These are phyloP conservation scores for Aleiodes testaceus DNA, from an alignment of 2,888 invertebrate genomes.

Conservation along the genomic window DNA sequence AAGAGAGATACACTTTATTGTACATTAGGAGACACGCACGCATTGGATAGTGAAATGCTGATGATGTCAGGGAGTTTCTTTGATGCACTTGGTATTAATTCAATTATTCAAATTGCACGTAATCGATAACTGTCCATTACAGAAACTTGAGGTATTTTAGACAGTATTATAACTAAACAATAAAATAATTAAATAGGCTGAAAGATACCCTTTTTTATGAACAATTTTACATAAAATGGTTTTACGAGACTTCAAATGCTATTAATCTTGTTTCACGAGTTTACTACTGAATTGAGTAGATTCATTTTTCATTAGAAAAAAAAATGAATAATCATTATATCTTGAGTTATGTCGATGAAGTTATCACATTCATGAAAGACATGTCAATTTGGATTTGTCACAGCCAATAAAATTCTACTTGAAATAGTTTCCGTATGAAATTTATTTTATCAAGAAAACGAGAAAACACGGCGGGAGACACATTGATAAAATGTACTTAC, in stretches of 20 bases:
- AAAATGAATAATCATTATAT: conserved; percentile 6
- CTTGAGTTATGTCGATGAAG: conserved; percentile 6
- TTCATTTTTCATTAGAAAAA: conserved; percentile 3
- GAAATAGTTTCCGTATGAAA: conserved; percentile 26
- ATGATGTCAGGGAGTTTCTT: conserved; percentile 12
- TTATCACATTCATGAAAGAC: conserved; percentile 1
- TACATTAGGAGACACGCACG: conserved; percentile 32
- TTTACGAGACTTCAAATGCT: no score
- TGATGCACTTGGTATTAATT: conserved; percentile 1
- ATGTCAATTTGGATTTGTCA: conserved; percentile 20
- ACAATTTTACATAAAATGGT: no score
- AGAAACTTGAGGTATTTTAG: no score
- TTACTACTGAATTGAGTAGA: neutral
- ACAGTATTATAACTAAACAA: no score
- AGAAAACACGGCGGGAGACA: conserved; percentile 61
- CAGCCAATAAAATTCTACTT: conserved; percentile 8
- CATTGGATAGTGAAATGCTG: conserved; percentile 50
- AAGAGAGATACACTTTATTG: neutral
- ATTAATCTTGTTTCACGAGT: conserved; percentile 32
- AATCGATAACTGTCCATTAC: neutral
- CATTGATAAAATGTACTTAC: conserved; percentile 55
- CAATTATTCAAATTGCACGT: neutral
- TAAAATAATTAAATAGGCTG: no score
- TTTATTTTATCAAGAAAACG: conserved; percentile 22
- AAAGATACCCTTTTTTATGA: no score